Evolutionary conservation across 1,140 invertebrate species (phyloP).

Genomic region (Cryptotermes secundus): DNA sequence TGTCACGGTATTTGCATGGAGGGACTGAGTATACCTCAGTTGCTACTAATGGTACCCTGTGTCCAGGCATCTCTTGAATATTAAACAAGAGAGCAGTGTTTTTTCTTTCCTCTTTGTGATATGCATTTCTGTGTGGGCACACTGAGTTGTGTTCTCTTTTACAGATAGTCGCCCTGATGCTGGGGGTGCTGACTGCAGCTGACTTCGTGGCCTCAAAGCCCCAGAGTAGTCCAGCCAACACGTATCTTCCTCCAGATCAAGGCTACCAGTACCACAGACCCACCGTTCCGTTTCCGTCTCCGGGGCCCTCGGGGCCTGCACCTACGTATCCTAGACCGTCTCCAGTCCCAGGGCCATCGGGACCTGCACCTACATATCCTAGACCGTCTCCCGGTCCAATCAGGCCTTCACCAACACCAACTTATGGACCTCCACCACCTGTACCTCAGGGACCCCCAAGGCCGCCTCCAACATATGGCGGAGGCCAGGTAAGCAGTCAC

Average conservation of each 20-base stretch:
- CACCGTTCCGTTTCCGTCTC: slow-evolving; percentile 53
- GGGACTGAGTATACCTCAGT: no score
- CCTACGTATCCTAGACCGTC: neutral
- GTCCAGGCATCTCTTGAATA: no score
- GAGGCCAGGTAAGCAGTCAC: no score
- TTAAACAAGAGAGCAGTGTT: no score
- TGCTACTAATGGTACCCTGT: no score
- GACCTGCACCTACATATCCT: neutral
- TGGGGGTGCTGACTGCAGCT: neutral
- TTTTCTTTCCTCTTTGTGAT: no score
- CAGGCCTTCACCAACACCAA: no score
- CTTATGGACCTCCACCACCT: no score
- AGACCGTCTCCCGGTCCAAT: no score
- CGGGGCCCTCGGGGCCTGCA: neutral
- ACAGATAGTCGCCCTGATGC: neutral
- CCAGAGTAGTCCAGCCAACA: slow-evolving; percentile 22
- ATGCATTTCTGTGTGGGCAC: neutral
- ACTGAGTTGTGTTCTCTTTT: neutral
- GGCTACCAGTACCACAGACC: slow-evolving; percentile 63
- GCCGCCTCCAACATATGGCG: no score
- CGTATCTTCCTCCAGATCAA: slow-evolving; percentile 45
- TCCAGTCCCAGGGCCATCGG: neutral
- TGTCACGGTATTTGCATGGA: no score
- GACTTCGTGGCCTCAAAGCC: neutral
- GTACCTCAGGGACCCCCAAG: no score